phyloP scores from a whole-genome alignment of 2,797 vertebrate genomes.

The Esox lucius region DNA sequence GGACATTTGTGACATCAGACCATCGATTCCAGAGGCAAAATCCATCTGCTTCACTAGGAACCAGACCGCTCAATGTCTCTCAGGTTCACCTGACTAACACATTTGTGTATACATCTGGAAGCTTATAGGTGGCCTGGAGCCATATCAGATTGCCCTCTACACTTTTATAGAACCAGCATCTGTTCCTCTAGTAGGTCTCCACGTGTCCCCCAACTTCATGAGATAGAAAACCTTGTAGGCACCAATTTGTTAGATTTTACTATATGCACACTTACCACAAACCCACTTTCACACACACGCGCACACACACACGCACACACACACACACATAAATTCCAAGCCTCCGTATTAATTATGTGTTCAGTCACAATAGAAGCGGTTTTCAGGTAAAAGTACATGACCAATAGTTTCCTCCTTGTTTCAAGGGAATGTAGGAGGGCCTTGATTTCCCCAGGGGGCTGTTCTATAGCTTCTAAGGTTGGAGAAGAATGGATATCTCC shows the following conservation, averaged over 20 bases:
- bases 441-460: conserved; percentile 39
- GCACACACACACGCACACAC: conserved; percentile 7
- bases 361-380: conserved; percentile 27
- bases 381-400: conserved; percentile 23
- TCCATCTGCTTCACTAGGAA: neutral
- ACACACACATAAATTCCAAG: neutral
- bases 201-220: neutral
- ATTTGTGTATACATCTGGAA: neutral
- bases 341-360: neutral
- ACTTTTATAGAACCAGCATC: conserved; percentile 1
- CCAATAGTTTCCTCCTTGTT: conserved; percentile 18
- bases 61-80: neutral
- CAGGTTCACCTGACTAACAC: neutral
- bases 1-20: neutral
- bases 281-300: conserved; percentile 1
- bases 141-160: neutral
- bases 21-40: neutral
- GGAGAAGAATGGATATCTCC: conserved; percentile 18
- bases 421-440: conserved; percentile 8
- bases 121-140: neutral
- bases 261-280: no score
- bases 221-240: neutral
- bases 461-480: conserved; percentile 16
- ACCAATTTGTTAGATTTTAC: no score
- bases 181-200: neutral